A percentile compares a stretch with the other conserved stretches of the same genome.
Conservation (phyloP, 2,113 vertebrate genomes). For the Diphyllodes magnificus region DNA sequence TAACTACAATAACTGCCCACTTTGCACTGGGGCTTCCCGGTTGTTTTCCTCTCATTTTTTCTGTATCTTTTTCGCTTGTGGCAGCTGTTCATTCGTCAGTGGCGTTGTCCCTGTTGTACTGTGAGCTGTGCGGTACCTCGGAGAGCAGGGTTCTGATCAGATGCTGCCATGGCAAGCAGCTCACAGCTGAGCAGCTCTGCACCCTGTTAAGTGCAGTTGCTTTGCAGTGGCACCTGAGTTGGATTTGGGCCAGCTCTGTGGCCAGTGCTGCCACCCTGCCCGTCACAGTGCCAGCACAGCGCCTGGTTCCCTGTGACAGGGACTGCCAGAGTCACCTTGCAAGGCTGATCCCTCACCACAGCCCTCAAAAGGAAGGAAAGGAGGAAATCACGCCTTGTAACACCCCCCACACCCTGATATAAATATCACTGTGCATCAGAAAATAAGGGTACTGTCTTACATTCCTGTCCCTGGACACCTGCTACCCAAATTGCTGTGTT, state of each 20-base stretch:
- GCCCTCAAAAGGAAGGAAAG: neutral
- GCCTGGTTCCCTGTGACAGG: neutral
- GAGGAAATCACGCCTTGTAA: neutral
- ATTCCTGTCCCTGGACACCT: neutral
- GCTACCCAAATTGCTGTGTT: neutral
- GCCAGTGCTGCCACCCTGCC: neutral
- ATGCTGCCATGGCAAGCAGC: neutral
- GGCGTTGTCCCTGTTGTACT: rapidly evolving
- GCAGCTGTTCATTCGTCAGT: neutral
- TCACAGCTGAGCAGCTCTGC: neutral
- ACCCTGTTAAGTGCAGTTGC: neutral
- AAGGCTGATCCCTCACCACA: neutral
- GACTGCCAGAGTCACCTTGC: neutral
- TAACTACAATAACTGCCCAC: neutral
- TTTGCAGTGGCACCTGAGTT: neutral
- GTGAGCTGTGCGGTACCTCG: neutral
- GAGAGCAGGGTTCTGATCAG: neutral
- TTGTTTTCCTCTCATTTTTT: neutral
- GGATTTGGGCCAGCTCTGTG: neutral
- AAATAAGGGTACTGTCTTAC: neutral
- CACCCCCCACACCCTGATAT: neutral
- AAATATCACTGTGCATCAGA: neutral
- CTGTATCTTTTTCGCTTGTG: neutral
- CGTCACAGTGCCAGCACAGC: neutral
- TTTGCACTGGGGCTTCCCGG: neutral